Conservation (phyloP, 2,113 vertebrate genomes). For the Pelodiscus sinensis region DNA sequence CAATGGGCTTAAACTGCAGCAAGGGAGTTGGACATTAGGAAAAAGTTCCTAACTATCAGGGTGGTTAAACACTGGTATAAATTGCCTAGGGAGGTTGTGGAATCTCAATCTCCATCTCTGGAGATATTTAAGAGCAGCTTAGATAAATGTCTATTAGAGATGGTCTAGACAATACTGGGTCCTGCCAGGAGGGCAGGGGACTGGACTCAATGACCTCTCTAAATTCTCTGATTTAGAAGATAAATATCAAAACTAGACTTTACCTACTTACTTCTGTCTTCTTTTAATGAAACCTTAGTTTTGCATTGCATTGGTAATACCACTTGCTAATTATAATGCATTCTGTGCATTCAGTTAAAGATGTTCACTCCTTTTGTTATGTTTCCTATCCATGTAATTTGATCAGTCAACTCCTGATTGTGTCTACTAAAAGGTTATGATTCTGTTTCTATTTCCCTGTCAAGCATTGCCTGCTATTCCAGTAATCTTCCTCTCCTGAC, state of each 20-base stretch:
- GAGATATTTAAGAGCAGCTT: too few relatives aligned
- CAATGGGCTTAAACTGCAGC: too few relatives aligned
- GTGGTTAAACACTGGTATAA: too few relatives aligned
- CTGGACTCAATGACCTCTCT: too few relatives aligned
- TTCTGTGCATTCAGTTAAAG: background rate
- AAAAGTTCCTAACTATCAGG: too few relatives aligned
- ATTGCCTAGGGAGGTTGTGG: too few relatives aligned
- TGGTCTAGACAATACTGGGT: too few relatives aligned
- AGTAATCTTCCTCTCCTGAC: background rate
- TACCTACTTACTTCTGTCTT: background rate
- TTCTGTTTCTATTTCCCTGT: background rate
- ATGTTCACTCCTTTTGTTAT: background rate
- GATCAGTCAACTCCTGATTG: background rate
- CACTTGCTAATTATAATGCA: background rate
- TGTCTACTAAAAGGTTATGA: background rate
- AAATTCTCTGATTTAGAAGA: background rate
- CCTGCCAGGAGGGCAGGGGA: too few relatives aligned
- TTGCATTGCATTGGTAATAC: background rate
- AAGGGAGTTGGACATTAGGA: too few relatives aligned
- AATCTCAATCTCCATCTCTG: too few relatives aligned
- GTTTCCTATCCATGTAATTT: background rate
- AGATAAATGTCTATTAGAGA: too few relatives aligned
- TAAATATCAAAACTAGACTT: background rate
- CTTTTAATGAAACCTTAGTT: background rate
- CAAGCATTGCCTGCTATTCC: background rate